Percentiles rank a stretch among this genome's conserved stretches.
Evolutionary conservation across 2,888 invertebrate species (phyloP).

Genomic region (Anthrax anthrax): DNA sequence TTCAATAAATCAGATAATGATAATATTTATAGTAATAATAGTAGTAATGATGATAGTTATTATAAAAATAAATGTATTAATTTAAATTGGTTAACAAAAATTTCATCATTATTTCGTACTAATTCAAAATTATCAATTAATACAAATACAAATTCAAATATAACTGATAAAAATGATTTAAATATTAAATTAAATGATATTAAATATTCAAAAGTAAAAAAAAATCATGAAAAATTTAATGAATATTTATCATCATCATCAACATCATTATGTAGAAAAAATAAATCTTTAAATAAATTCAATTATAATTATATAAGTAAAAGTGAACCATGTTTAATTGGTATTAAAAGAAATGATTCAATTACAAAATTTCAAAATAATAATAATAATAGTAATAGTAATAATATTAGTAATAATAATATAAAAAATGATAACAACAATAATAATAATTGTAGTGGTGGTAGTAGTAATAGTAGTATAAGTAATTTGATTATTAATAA

Average conservation of each 20-base stretch:
- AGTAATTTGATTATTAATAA: too few species aligned
- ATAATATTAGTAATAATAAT: too few species aligned
- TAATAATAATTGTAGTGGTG: too few species aligned
- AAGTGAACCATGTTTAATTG: slow-evolving; percentile 8
- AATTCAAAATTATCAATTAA: slow-evolving; percentile 7
- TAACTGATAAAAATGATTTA: not conserved
- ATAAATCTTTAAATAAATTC: not conserved
- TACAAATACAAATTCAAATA: not conserved
- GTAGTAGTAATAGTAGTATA: too few species aligned
- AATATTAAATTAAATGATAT: not conserved
- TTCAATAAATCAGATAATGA: not conserved
- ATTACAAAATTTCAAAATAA: not conserved
- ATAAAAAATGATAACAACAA: too few species aligned
- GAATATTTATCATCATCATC: too few species aligned
- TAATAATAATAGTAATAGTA: too few species aligned
- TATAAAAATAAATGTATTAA: not conserved
- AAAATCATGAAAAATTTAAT: not conserved
- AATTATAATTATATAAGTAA: slow-evolving; percentile 4
- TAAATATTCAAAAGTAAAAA: not conserved
- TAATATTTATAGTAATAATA: too few species aligned
- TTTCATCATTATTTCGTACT: slow-evolving; percentile 6
- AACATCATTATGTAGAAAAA: not conserved
- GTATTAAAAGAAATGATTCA: slow-evolving; percentile 1
- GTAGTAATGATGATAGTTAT: too few species aligned
- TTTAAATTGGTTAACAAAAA: slow-evolving; percentile 5